Evolutionary conservation across 2,113 vertebrate genomes (phyloP).

Genomic region (Butorides virescens): DNA sequence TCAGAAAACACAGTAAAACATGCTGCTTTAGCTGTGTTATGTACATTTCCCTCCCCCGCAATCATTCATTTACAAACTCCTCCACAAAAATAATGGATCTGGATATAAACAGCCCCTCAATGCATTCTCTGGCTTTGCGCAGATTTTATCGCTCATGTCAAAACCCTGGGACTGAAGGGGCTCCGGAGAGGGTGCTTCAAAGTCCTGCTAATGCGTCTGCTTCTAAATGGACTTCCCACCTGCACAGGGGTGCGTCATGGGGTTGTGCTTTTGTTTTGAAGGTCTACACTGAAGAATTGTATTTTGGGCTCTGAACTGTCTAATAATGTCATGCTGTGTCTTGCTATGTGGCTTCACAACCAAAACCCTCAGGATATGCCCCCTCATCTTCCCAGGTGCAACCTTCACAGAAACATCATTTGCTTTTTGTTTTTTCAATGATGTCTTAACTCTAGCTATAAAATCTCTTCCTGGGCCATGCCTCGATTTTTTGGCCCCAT

Average conservation of each 20-base stretch:
- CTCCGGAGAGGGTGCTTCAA: neutral
- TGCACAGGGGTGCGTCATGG: neutral
- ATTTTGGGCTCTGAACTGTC: neutral
- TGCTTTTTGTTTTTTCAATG: neutral
- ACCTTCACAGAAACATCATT: neutral
- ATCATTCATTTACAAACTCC: slow-evolving; percentile 55
- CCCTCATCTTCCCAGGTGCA: neutral
- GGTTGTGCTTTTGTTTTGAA: neutral
- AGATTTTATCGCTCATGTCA: slow-evolving; percentile 21
- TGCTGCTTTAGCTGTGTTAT: slow-evolving; percentile 44
- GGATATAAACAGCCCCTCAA: neutral
- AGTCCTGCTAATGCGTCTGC: neutral
- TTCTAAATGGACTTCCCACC: neutral
- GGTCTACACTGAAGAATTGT: neutral
- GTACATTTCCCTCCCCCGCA: neutral
- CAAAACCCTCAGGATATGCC: neutral
- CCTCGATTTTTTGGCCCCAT: neutral
- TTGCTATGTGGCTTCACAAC: neutral
- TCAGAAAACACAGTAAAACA: slow-evolving; percentile 72
- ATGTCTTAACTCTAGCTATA: neutral
- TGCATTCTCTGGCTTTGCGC: slow-evolving; percentile 17
- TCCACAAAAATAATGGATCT: slow-evolving; percentile 38
- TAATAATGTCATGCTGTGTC: neutral
- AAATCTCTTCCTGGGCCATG: neutral
- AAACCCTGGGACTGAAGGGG: neutral